Base-by-base conservation (phyloP, 2,797 vertebrate genomes). In the Rachycentron canadum region DNA sequence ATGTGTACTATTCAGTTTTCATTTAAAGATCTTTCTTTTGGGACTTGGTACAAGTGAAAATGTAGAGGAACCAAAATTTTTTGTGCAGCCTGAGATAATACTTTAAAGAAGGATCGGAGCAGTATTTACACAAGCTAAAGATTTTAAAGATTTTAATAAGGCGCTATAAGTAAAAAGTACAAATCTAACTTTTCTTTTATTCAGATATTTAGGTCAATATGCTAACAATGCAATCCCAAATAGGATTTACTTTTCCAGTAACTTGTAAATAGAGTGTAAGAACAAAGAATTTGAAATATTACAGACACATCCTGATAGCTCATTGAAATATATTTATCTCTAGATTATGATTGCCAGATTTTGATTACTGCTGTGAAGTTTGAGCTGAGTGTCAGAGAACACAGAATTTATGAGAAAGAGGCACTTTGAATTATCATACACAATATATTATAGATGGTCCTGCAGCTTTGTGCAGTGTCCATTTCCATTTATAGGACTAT, bases 301-400 rank as follows among this genome's bases (percentile, higher is more conserved):
- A 56, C 36, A 62, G 40, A 40, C 30, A 61, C 11, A 57, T 67
- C 41, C 56, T 60, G 14, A 28, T 12, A 14, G n/a, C 74, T 82
- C 36, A 67, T 82, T 77, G 50, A 72, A 69, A 28, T 62, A 41
- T 50, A 77, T 78, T 76, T 67, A 76, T 81, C n/a, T 50, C 6
- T 45, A 56, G 43, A 34, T 66, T 68, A 21, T 32, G 47, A 62
- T 30, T 68, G 34, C 57, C 45, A 75, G 71, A 53, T 63, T 76
- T 75, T 71, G 45, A 63, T 66, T 41, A 17, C 36, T 66, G 58
- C 64, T 74, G 56, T 80, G 38, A 74, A 60, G 38, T 65, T n/a
- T 2, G 47, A 59, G 66, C 76, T 65, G 66, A 25, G 58, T 80
- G 75, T 67, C 76, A 77, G 55, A 67, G 28, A 13, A 34, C 49